phyloP scores from a whole-genome alignment of 2,113 vertebrate genomes.

The Myiozetetes cayanensis region DNA sequence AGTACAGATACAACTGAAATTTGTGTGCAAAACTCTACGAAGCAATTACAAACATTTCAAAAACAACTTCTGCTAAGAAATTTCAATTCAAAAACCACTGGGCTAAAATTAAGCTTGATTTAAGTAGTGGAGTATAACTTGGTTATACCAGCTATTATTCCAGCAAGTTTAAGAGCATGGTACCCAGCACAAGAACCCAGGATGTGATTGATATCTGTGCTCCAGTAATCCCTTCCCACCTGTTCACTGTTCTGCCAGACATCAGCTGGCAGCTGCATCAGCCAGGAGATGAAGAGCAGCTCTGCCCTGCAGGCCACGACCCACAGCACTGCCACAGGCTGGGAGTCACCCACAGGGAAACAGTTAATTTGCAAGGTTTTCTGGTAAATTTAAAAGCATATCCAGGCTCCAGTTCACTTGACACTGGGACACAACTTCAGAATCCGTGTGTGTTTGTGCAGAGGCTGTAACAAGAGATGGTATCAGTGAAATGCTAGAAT shows the following conservation, averaged over 20 bases:
- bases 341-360: not conserved
- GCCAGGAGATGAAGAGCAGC: not conserved
- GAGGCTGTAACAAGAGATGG: not conserved
- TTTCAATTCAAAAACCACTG: not conserved
- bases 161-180: not conserved
- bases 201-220: accelerated
- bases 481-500: not conserved
- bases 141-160: not conserved
- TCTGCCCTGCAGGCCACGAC: not conserved
- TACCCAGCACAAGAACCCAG: not conserved
- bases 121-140: not conserved
- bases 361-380: accelerated
- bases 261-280: not conserved
- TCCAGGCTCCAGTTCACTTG: not conserved
- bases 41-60: not conserved
- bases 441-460: not conserved
- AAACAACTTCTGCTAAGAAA: not conserved
- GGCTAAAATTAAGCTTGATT: not conserved
- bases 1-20: not conserved
- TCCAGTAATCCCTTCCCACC: not conserved
- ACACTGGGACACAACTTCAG: not conserved
- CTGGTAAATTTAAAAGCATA: not conserved
- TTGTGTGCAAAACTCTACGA: not conserved
- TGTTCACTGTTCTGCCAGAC: not conserved
- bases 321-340: not conserved